Evolutionary conservation across 2,113 vertebrate genomes (phyloP), one percentile per base, ranked within the genome.

Genomic region (Corythaeola cristata): DNA sequence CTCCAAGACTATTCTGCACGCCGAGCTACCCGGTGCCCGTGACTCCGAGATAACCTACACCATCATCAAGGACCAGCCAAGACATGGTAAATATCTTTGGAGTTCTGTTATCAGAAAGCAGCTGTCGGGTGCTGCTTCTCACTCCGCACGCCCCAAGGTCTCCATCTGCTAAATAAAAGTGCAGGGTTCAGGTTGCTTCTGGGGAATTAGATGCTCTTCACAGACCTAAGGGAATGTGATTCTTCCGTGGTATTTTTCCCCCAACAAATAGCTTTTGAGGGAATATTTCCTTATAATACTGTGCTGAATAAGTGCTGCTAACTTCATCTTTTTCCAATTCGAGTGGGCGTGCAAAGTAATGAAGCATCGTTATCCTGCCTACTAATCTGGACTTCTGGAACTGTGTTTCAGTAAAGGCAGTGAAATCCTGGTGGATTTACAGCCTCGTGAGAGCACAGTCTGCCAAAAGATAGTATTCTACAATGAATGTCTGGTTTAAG

Each of bases 21-120:
- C 98, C 0, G 73, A 98, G 89, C 97, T 98, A 45, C 97, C 98
- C 1, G 99, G 98, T 11, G 94, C 97, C 91, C 88, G 62, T 5
- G 97, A 98, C 19, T 98, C 99, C 0, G 97, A 98, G 76, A 98
- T 99, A 59, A 83, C 98, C 91, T 99, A 99, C 98, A 98, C 95
- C 89, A 98, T 99, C 91, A 67, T 84, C 14, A 85, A 96, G 8
- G 98, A 98, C 15, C 94, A 91, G 45, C 99, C 99, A 28, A 97
- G 94, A 76, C 98, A 99, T 17, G 99, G 99, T 99, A 98, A 96
- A 55, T 8, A 62, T 8, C 83, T 81, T 33, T 56, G 52, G 6
- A n/a, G 39, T 37, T 56, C 21, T 55, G 9, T 47, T 58, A 22
- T 9, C 58, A 9, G 8, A 45, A 33, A 44, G 4, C 47, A 67